Conservation (phyloP, 2,113 vertebrate species). For the Hypanus sabinus region DNA sequence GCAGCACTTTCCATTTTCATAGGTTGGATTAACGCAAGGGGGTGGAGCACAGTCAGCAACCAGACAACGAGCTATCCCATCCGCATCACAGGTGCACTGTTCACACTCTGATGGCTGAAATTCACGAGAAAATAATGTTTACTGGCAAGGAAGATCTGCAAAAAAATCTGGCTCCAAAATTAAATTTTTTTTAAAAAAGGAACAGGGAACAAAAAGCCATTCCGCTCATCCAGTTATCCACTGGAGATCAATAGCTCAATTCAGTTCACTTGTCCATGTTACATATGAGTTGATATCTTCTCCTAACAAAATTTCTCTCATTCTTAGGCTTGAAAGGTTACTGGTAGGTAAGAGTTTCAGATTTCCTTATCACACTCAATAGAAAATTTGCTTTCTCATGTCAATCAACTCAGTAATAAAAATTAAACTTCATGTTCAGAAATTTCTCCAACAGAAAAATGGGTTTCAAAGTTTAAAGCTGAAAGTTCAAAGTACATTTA, state of each 20-base stretch:
- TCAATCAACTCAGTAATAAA: background rate
- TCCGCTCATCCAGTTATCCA: background rate
- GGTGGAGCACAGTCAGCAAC: slow-evolving; percentile 72
- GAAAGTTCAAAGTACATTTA: too few species aligned
- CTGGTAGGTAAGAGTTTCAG: background rate
- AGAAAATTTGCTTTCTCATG: background rate
- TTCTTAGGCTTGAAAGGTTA: background rate
- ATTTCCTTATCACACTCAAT: background rate
- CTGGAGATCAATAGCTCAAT: background rate
- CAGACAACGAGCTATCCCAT: slow-evolving; percentile 67
- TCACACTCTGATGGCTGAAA: slow-evolving; percentile 69
- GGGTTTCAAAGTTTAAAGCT: background rate
- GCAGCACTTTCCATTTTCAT: slow-evolving; percentile 65
- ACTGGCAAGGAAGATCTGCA: background rate
- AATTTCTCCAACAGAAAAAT: background rate
- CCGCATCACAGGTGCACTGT: slow-evolving; percentile 66
- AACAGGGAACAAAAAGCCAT: background rate
- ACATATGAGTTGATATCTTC: background rate
- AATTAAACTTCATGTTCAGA: background rate
- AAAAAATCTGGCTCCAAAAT: background rate
- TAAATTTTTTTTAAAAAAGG: background rate
- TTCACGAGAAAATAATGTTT: background rate
- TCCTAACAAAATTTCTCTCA: background rate
- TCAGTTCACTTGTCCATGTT: background rate
- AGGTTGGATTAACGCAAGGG: slow-evolving; percentile 66